These are phyloP conservation scores for Drosophila recens DNA, from an alignment of 2,888 invertebrate species.

Conservation along the genomic window DNA sequence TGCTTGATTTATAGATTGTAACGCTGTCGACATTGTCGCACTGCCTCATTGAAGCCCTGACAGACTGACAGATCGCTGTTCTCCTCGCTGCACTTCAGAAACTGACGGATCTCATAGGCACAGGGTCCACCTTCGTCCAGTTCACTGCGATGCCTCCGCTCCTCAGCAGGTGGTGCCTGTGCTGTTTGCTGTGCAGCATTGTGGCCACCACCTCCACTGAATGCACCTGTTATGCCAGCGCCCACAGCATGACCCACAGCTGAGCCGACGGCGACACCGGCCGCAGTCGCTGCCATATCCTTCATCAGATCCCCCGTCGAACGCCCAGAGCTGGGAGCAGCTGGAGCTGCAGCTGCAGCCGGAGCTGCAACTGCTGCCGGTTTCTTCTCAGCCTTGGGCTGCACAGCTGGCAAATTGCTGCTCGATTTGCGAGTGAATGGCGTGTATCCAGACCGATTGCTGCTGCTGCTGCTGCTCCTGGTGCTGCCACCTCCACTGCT, in stretches of 20 bases:
- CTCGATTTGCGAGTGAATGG: conserved; percentile 24
- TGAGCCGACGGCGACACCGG: conserved; percentile 71
- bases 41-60: conserved; percentile 64
- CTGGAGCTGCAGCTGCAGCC: conserved; percentile 21
- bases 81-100: conserved; percentile 70
- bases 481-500: conserved; percentile 12
- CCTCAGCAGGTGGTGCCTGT: conserved; percentile 9
- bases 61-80: conserved; percentile 62
- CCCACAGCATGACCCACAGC: conserved; percentile 74
- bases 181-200: background rate
- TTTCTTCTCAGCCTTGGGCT: conserved; percentile 48
- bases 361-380: conserved; percentile 27
- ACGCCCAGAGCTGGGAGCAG: conserved; percentile 49
- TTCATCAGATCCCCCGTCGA: conserved; percentile 58
- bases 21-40: conserved; percentile 62
- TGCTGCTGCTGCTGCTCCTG: conserved; percentile 24
- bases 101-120: conserved; percentile 61
- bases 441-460: conserved; percentile 9
- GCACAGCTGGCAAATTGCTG: conserved; percentile 44
- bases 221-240: conserved; percentile 63
- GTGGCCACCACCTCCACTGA: conserved; percentile 50
- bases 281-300: conserved; percentile 73
- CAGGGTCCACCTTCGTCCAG: conserved; percentile 67
- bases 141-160: conserved; percentile 31
- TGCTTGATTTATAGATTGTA: conserved; percentile 55